These are phyloP conservation scores for Indicator maculatus DNA, from an alignment of 2,113 vertebrate species.

Conservation along the genomic window DNA sequence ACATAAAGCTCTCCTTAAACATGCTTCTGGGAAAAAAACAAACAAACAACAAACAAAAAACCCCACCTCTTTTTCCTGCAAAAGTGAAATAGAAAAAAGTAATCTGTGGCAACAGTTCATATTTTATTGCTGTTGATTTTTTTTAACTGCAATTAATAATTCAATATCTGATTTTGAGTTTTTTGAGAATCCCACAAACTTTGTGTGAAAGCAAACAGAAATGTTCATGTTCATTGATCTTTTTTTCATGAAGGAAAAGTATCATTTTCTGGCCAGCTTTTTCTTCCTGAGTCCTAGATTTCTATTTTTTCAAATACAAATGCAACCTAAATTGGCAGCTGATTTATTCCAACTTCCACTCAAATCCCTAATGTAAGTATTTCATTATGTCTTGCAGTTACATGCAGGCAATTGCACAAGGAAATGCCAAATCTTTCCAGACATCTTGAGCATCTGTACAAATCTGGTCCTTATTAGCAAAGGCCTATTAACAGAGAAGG, in stretches of 20 bases:
- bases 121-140: too few species aligned
- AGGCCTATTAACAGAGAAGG: background rate
- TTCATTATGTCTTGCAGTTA: background rate
- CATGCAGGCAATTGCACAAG: background rate
- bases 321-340: background rate
- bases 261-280: background rate
- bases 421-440: background rate
- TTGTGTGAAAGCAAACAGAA: background rate
- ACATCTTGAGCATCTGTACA: background rate
- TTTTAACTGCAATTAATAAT: background rate
- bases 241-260: background rate
- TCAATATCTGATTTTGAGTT: background rate
- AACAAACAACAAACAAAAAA: too few species aligned
- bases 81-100: background rate
- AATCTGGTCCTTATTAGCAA: slow-evolving; percentile 7
- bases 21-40: background rate
- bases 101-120: background rate
- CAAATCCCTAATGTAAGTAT: background rate
- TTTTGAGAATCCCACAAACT: slow-evolving; percentile 5
- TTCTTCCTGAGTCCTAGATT: background rate
- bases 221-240: background rate
- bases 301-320: slow-evolving; percentile 12
- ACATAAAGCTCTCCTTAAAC: background rate
- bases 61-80: background rate
- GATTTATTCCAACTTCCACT: background rate